Base-by-base conservation (phyloP, 1,140 invertebrate genomes). In the Goniozus legneri region DNA sequence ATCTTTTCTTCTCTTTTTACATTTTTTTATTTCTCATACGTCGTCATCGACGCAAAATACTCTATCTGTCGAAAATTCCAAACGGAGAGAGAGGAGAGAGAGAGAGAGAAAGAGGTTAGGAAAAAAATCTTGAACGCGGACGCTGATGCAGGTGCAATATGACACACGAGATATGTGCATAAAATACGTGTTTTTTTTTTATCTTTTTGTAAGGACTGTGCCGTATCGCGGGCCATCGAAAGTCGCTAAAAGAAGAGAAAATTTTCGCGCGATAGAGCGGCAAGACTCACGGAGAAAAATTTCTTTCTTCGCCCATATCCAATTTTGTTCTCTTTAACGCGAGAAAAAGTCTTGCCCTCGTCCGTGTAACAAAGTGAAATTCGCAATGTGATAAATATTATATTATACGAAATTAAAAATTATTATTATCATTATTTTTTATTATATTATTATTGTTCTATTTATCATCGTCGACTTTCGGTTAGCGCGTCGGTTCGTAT, bases 141-240 rank as follows among this genome's bases (percentile, higher is more conserved):
- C 43, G 44, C 56, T 24, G 38, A 58, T 42, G 44, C 50, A 60
- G 58, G 58, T 61, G 58, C 58, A 61, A 61, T 61, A 60, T 50
- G 16, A 50, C 50, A 40, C 15, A 57, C 43, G n/a, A n/a, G n/a
- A 39, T 38, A 56, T 52, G 40, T 42, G 52, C 52, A 46, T 48
- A 55, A n/a, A n/a, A n/a, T n/a, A n/a, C n/a, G n/a, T n/a, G n/a
- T n/a, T n/a, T n/a, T n/a, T n/a, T n/a, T n/a, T n/a, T n/a, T n/a
- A n/a, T n/a, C n/a, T n/a, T n/a, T n/a, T n/a, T n/a, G n/a, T n/a
- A n/a, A 54, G 55, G 44, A 47, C 50, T 46, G 55, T 44, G 47
- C 32, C 42, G 44, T 47, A 44, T 34, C 58, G 55, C 55, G 55
- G n/a, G n/a, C n/a, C n/a, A n/a, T n/a, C n/a, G n/a, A n/a, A n/a